Evolutionary conservation across 1,140 invertebrate genomes (phyloP), one percentile per base, ranked within the genome.

Genomic region (Pomacea maculata): DNA sequence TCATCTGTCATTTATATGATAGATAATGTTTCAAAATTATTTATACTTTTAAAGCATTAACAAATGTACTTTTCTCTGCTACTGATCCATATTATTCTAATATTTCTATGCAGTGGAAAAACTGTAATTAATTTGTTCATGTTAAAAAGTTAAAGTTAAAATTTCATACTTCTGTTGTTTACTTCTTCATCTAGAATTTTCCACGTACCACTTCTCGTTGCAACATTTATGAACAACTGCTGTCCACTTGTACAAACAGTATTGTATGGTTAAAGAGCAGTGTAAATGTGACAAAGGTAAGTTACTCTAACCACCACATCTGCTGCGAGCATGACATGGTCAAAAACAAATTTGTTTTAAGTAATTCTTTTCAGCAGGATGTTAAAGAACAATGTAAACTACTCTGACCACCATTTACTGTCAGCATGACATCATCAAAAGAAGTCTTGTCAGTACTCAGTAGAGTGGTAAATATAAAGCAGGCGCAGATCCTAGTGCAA

Each of bases 151-250:
- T 10, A 61, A 61, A 14, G 57, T 61, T 61, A 61, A 71, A 61
- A 9, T 61, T 57, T 34, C 25, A 9, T 29, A 29, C 34, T 52
- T 45, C 71, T 73, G 25, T 73, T 52, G 45, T 54, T 15, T n/a
- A 15, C 45, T 57, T 61, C 57, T 57, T 7, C n/a, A n/a, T 57
- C 9, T 65, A 77, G 63, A 25, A 65, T 8, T 77, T 45, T 14
- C 34, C 75, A 67, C 19, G 21, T 8, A 68, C 57, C 34, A 4
- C 67, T n/a, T 78, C 77, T 29, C 57, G 77, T 11, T 78, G 77
- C 57, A 65, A 78, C 52, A 12, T 78, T 12, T 70, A 57, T 71
- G 77, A 78, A 19, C 65, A 70, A 25, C 67, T 78, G 45, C 34
- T 70, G 54, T 25, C 21, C 67, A 25, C n/a, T n/a, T 34, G n/a